Conservation (phyloP, 2,888 invertebrate genomes). For the Camponotus fellah region DNA sequence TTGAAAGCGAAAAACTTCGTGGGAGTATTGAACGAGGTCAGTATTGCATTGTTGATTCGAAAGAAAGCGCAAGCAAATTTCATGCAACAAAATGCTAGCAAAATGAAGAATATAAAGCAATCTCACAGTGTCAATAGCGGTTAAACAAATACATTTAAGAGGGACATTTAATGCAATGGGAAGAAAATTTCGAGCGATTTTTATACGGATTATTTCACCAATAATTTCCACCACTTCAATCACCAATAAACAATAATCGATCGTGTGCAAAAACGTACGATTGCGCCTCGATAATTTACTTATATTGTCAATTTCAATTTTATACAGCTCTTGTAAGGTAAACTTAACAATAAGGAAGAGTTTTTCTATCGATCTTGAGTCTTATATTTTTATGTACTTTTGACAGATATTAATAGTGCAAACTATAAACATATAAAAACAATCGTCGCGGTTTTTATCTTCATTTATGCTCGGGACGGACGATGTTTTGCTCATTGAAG, state of each 20-base stretch:
- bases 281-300: constrained; percentile 43
- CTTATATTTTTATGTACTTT: constrained; percentile 9
- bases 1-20: neutral
- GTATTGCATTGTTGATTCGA: constrained; percentile 9
- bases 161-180: neutral
- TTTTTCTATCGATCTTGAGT: neutral
- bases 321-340: neutral
- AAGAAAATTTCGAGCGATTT: constrained; percentile 6
- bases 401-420: constrained; percentile 12
- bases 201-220: constrained; percentile 5
- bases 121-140: neutral
- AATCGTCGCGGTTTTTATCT: constrained; percentile 16
- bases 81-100: neutral
- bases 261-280: constrained; percentile 37
- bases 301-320: neutral
- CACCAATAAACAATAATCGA: neutral
- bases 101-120: neutral
- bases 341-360: neutral
- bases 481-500: neutral
- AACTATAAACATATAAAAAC: neutral
- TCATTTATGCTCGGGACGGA: neutral
- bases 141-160: constrained; percentile 18
- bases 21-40: neutral
- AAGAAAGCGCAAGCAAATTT: constrained; percentile 24
- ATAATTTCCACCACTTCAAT: neutral